These are phyloP conservation scores for Grallaria varia DNA, from an alignment of 2,113 vertebrate species.

Conservation along the genomic window DNA sequence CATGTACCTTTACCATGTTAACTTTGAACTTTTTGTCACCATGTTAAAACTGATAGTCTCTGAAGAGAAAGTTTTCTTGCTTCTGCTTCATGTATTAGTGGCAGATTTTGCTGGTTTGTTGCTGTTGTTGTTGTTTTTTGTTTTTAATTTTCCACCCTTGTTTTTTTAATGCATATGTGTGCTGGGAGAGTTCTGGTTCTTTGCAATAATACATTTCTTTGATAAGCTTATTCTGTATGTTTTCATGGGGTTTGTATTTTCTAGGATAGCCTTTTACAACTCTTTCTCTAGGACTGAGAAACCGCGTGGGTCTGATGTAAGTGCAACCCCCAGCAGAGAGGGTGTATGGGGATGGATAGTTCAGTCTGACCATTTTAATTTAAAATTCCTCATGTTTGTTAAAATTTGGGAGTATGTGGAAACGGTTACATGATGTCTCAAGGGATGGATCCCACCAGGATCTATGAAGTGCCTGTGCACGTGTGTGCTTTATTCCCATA, in stretches of 20 bases:
- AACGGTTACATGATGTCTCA: accelerated
- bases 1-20: neutral
- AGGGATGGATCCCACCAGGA: neutral
- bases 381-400: neutral
- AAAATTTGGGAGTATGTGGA: neutral
- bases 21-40: neutral
- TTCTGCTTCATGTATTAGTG: neutral
- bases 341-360: accelerated
- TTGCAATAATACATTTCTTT: neutral
- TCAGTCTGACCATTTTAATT: neutral
- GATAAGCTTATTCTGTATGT: neutral
- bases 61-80: neutral
- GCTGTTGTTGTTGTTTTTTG: neutral
- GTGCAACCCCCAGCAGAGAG: accelerated
- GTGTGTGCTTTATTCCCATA: neutral
- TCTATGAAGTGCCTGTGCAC: neutral
- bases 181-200: neutral
- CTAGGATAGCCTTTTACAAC: neutral
- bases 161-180: neutral
- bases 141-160: neutral
- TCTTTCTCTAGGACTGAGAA: neutral
- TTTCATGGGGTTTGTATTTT: neutral
- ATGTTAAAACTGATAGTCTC: neutral
- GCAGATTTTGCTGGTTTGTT: neutral
- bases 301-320: accelerated